phyloP scores from a whole-genome alignment of 1,140 invertebrate species.

The Drosophila navojoa region DNA sequence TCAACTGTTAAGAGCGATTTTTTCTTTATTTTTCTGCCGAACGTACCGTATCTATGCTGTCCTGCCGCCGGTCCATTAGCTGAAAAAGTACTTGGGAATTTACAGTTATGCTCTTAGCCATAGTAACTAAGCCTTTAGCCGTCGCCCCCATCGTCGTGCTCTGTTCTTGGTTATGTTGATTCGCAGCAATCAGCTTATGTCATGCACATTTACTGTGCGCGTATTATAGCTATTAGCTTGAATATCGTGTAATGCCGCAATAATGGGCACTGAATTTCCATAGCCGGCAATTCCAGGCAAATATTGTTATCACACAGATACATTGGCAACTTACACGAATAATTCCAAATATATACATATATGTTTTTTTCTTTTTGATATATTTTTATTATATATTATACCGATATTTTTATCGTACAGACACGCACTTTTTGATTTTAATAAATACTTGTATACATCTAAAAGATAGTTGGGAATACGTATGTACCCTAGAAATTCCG shows the following conservation, averaged over 20 bases:
- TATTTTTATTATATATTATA: too few species aligned
- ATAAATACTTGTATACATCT: not conserved
- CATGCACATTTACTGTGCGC: not conserved
- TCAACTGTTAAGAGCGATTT: slow-evolving; percentile 24
- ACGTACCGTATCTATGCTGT: not conserved
- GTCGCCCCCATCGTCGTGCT: not conserved
- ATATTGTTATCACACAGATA: not conserved
- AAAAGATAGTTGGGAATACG: too few species aligned
- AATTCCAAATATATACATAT: not conserved
- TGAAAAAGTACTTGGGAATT: slow-evolving; percentile 14
- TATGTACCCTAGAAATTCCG: too few species aligned
- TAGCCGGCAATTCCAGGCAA: too few species aligned
- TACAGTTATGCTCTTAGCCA: slow-evolving; percentile 17
- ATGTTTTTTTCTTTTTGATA: not conserved
- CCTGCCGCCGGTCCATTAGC: not conserved
- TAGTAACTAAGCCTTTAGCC: slow-evolving; percentile 5
- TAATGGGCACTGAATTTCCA: not conserved
- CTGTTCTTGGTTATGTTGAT: slow-evolving; percentile 19
- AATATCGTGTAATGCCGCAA: not conserved
- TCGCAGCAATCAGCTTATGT: slow-evolving; percentile 17
- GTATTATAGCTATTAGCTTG: not conserved
- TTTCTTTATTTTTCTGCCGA: not conserved
- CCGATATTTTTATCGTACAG: too few species aligned
- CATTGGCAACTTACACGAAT: not conserved
- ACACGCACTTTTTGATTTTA: not conserved